A percentile compares a stretch with the other conserved stretches of the same genome.
These are phyloP conservation scores for Stichopus horrens DNA, from an alignment of 53 echinoderm and acorn worm species.

Conservation along the genomic window DNA sequence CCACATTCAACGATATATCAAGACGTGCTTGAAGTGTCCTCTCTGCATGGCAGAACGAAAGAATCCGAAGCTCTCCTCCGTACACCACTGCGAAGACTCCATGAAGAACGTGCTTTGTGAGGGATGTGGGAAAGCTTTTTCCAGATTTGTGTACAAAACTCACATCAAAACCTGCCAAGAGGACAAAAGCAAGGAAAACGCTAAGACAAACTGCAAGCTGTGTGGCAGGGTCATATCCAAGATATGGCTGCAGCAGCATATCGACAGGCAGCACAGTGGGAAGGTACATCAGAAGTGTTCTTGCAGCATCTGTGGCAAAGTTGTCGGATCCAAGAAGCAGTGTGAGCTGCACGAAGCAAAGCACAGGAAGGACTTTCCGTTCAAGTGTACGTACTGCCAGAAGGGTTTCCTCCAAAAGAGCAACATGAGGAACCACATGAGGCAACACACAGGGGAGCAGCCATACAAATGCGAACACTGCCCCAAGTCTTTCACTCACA, in stretches of 20 bases:
- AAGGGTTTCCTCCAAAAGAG: conserved; percentile 71
- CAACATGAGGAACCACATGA: conserved; percentile 74
- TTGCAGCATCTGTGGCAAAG: conserved; percentile 1
- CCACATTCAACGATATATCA: no score
- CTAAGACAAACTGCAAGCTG: background rate
- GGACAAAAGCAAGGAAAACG: no score
- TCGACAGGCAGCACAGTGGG: background rate
- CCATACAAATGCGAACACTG: conserved; percentile 78
- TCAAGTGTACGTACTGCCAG: conserved; percentile 71
- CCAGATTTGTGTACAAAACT: no score
- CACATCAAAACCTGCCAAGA: no score
- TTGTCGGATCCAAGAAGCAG: background rate
- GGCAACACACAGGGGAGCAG: conserved; percentile 80
- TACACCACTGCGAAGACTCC: no score
- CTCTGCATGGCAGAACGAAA: no score
- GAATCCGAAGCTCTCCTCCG: no score
- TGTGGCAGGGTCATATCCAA: background rate
- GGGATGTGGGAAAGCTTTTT: no score
- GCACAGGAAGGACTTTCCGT: conserved; percentile 39
- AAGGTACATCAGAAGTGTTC: background rate
- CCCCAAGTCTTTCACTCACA: conserved; percentile 72
- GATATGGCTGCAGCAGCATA: background rate
- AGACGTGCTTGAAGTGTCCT: no score
- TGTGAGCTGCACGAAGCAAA: background rate
- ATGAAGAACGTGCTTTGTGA: no score